Base-by-base conservation (phyloP, 1,140 invertebrate species). In the Eriosoma lanigerum region DNA sequence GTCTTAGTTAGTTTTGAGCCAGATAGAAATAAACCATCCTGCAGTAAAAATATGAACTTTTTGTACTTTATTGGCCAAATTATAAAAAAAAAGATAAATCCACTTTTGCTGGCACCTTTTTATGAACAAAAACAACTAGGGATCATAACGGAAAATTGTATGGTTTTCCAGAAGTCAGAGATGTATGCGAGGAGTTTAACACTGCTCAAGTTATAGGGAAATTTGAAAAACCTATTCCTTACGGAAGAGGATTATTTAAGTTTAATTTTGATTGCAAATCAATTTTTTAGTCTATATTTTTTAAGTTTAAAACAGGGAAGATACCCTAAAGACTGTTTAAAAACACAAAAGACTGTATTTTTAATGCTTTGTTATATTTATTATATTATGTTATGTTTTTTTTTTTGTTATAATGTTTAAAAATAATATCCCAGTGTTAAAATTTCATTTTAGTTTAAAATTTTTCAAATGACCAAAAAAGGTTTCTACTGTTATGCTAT, bases 121-220 rank as follows among this genome's bases (percentile, higher is more conserved):
- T 81, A 48, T 54, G 80, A 38, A 44, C 24, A 15, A 81, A 64
- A 68, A 48, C 62, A 24, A 81, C 32, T 4, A 62, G 62, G 46
- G 60, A 68, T 3, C 24, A 50, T 60, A 81, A 68, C 68, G 60
- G 80, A 24, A 50, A 68, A n/a, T 44, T 81, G 48, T 81, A 81
- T 81, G 62, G 80, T 29, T 81, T 81, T 66, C 80, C 80, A 81
- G 50, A 54, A n/a, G 62, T 81, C 29, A 68, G 44, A 26, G 80
- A 81, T 81, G 13, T 66, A 60, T 62, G n/a, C n/a, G n/a, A 38
- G 38, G 64, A 68, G 44, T 81, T 81, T 68, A 48, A 29, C 24
- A 50, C 26, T 50, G 50, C 80, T 13, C 80, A 81, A 81, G 15
- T 81, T 8, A 9, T 81, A 29, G 62, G 80, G 52, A 81, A 81